A percentile compares a stretch with the other conserved stretches of the same genome.
Evolutionary conservation across 2,888 invertebrate species (phyloP).

Genomic region (Fabriciana adippe): DNA sequence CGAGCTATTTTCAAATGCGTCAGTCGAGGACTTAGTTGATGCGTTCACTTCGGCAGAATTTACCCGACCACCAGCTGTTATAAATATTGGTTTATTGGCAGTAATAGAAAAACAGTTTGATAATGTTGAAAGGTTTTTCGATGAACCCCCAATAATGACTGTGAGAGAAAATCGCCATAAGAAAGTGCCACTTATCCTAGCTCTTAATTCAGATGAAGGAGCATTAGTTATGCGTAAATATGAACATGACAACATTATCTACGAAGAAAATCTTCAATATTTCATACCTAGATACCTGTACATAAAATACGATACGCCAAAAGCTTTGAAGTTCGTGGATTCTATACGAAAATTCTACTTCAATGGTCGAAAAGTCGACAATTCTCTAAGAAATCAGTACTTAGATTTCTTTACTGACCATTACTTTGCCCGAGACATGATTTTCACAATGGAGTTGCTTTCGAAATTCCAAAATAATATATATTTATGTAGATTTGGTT

Average conservation of each 20-base stretch:
- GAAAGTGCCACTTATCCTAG: constrained; percentile 57
- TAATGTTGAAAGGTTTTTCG: constrained; percentile 56
- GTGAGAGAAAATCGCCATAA: constrained; percentile 51
- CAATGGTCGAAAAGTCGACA: constrained; percentile 44
- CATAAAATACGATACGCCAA: constrained; percentile 44
- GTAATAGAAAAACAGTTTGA: constrained; percentile 63
- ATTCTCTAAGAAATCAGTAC: constrained; percentile 50
- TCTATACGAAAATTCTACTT: constrained; percentile 59
- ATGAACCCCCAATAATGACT: constrained; percentile 53
- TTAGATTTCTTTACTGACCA: constrained; percentile 57
- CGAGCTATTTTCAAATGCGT: constrained; percentile 52
- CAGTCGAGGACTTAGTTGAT: constrained; percentile 58
- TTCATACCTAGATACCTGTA: constrained; percentile 57
- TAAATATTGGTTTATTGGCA: constrained; percentile 57
- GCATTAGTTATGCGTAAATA: constrained; percentile 57
- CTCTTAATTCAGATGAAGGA: constrained; percentile 60
- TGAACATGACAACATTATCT: constrained; percentile 51
- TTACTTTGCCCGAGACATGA: constrained; percentile 56
- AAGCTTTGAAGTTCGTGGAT: constrained; percentile 45
- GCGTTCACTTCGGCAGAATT: constrained; percentile 55
- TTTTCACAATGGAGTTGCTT: constrained; percentile 52
- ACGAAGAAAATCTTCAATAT: constrained; percentile 54
- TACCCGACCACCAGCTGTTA: constrained; percentile 45
- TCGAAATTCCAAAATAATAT: constrained; percentile 48
- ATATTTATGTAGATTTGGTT: constrained; percentile 60